Evolutionary conservation across 2,888 invertebrate genomes (phyloP).

Genomic region (Synanthedon vespiformis): DNA sequence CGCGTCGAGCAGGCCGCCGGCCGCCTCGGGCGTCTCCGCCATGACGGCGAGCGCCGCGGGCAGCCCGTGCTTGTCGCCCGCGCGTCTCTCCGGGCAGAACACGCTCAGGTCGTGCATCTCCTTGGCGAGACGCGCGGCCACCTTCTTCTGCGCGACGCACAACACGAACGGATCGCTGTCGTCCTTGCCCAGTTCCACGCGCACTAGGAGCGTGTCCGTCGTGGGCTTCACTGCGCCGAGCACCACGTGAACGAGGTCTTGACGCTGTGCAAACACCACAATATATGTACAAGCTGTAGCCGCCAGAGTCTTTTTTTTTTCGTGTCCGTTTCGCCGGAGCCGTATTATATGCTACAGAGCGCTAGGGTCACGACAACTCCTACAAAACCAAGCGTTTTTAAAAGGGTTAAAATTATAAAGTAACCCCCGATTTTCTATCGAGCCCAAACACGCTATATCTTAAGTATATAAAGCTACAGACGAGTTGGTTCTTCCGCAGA

Average conservation of each 20-base stretch:
- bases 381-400: too few species aligned
- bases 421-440: too few species aligned
- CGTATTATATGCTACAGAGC: too few species aligned
- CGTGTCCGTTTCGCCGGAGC: too few species aligned
- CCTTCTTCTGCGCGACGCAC: slow-evolving; percentile 90
- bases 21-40: slow-evolving; percentile 92
- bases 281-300: too few species aligned
- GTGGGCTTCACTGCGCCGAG: slow-evolving; percentile 86
- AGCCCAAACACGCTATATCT: too few species aligned
- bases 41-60: slow-evolving; percentile 80
- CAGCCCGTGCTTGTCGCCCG: slow-evolving; percentile 84
- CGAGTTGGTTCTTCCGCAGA: too few species aligned
- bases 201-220: slow-evolving; percentile 87
- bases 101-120: slow-evolving; percentile 94
- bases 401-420: too few species aligned
- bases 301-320: too few species aligned
- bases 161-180: slow-evolving; percentile 96
- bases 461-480: too few species aligned
- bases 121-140: slow-evolving; percentile 84
- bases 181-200: slow-evolving; percentile 87
- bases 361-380: too few species aligned
- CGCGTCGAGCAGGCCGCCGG: slow-evolving; percentile 85
- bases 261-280: slow-evolving; percentile 68
- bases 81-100: slow-evolving; percentile 86
- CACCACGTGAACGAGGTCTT: slow-evolving; percentile 91